These are phyloP conservation scores for Sylvia atricapilla DNA, from an alignment of 2,113 vertebrate species.

Conservation along the genomic window DNA sequence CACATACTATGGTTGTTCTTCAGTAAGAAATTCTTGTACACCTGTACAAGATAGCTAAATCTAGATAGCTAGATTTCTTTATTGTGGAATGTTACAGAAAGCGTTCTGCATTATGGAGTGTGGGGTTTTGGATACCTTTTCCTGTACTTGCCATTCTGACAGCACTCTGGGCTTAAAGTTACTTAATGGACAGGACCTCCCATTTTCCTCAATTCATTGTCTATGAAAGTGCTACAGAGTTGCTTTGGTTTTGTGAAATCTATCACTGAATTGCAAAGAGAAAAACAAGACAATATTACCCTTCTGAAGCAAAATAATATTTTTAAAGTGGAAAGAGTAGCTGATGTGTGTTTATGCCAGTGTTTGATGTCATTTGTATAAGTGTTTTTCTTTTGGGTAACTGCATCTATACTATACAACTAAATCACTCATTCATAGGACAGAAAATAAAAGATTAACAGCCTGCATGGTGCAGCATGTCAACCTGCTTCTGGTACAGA, in stretches of 20 bases:
- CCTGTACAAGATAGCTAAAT: not conserved
- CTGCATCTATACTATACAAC: not conserved
- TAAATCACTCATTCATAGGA: not conserved
- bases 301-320: not conserved
- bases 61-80: not conserved
- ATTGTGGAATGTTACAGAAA: not conserved
- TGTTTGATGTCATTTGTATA: conserved; percentile 22
- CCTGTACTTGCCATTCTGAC: not conserved
- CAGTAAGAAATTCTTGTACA: not conserved
- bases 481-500: not conserved
- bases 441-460: not conserved
- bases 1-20: not conserved
- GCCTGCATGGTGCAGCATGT: not conserved
- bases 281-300: conserved; percentile 11
- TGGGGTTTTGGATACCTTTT: not conserved
- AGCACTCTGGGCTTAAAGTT: conserved; percentile 19
- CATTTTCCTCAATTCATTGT: conserved; percentile 63
- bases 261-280: conserved; percentile 34
- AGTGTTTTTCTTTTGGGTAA: conserved; percentile 23
- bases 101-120: not conserved
- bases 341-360: conserved; percentile 39
- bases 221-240: conserved; percentile 22
- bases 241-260: conserved; percentile 55
- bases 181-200: conserved; percentile 51
- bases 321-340: conserved; percentile 37